phyloP scores from a whole-genome alignment of 2,113 vertebrate species.

The Hipposideros armiger region DNA sequence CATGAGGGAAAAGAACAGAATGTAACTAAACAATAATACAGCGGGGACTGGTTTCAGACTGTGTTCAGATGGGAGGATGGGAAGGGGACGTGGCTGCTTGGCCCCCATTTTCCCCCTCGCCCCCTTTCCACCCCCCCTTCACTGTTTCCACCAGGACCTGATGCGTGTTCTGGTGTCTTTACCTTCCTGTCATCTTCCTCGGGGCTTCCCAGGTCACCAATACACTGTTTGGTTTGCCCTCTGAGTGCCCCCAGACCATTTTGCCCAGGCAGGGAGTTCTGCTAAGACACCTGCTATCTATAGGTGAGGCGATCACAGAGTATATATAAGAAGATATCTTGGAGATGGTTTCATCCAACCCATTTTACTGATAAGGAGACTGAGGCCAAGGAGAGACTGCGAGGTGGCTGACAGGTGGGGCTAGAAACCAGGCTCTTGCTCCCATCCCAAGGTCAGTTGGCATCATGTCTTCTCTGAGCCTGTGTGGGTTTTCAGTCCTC shows the following conservation, averaged over 20 bases:
- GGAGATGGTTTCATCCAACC: background rate
- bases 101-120: accelerated
- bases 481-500: background rate
- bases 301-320: background rate
- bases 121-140: background rate
- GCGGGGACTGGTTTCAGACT: background rate
- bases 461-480: background rate
- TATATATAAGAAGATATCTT: no score
- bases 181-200: background rate
- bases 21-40: accelerated
- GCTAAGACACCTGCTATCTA: background rate
- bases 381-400: background rate
- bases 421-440: background rate
- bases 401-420: background rate
- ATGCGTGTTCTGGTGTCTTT: background rate
- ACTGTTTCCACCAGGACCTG: background rate
- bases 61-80: background rate
- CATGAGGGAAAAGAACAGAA: background rate
- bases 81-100: background rate
- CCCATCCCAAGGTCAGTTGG: accelerated
- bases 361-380: background rate
- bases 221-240: background rate
- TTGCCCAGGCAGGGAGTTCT: background rate
- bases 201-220: background rate
- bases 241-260: background rate